A percentile compares a stretch with the other conserved stretches of the same genome.
Evolutionary conservation across 2,113 vertebrate species (phyloP).

Genomic region (Cyanoderma ruficeps): DNA sequence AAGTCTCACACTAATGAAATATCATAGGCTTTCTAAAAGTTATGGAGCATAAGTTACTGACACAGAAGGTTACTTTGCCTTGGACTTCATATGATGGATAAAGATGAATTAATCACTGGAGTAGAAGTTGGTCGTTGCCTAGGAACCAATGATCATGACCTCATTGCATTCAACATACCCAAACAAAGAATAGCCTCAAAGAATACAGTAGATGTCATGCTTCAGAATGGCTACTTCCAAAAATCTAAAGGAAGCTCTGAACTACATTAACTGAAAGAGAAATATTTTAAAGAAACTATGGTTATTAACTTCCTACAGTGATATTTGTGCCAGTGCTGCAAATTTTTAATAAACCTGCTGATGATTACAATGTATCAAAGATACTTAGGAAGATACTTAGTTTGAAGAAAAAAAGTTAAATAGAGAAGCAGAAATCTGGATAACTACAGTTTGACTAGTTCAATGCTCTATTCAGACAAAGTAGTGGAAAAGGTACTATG

Average conservation of each 20-base stretch:
- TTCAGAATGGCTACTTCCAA: background rate
- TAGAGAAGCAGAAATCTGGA: background rate
- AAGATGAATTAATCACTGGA: constrained; percentile 58
- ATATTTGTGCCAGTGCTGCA: background rate
- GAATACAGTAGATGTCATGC: background rate
- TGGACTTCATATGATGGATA: constrained; percentile 22
- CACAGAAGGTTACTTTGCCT: constrained; percentile 24
- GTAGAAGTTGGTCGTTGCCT: constrained; percentile 57
- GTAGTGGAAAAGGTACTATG: background rate
- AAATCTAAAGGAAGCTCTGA: background rate
- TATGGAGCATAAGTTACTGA: constrained; percentile 7
- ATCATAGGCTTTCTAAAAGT: background rate
- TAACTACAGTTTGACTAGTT: background rate
- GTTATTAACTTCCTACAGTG: background rate
- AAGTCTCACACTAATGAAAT: background rate
- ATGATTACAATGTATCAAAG: background rate
- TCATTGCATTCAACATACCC: constrained; percentile 30
- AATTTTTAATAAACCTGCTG: background rate
- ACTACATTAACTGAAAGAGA: background rate
- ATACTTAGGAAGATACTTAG: background rate
- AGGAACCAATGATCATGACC: constrained; percentile 61
- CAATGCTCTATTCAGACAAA: background rate
- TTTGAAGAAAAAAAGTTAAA: background rate
- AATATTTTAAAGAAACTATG: background rate
- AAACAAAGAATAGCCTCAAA: constrained; percentile 23